Conservation (phyloP, 1,140 invertebrate species). For the Hylyphantes graminicola region DNA sequence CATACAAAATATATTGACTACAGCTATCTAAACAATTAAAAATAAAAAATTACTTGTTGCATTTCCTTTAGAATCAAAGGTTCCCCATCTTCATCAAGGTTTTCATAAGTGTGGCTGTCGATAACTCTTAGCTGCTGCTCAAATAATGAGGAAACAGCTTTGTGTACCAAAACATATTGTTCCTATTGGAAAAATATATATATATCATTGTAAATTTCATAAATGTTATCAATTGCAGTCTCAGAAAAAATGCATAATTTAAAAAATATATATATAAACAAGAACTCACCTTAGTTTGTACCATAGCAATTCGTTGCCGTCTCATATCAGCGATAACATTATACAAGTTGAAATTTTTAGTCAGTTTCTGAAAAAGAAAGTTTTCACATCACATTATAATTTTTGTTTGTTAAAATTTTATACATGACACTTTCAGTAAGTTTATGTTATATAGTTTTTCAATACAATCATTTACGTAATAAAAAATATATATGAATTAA, state of each 20-base stretch:
- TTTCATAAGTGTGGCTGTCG: constrained; percentile 74
- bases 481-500: not conserved
- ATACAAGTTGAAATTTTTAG: constrained; percentile 70
- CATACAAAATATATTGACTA: not conserved
- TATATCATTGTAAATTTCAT: not conserved
- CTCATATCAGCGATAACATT: constrained; percentile 73
- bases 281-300: constrained; percentile 69
- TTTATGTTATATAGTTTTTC: no score
- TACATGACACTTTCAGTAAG: not conserved
- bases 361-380: constrained; percentile 55
- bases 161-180: constrained; percentile 72
- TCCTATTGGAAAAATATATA: constrained; percentile 64
- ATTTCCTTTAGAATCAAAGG: constrained; percentile 61
- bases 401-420: not conserved
- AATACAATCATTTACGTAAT: no score
- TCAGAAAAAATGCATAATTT: not conserved
- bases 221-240: not conserved
- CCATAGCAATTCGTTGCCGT: constrained; percentile 75
- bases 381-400: not conserved
- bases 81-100: constrained; percentile 68
- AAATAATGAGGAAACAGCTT: constrained; percentile 72
- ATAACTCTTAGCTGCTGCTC: constrained; percentile 72
- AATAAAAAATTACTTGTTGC: constrained; percentile 6
- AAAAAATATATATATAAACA: not conserved
- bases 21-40: not conserved